Base-by-base conservation (phyloP, 1,140 invertebrate genomes). In the Drosophila bipectinata region DNA sequence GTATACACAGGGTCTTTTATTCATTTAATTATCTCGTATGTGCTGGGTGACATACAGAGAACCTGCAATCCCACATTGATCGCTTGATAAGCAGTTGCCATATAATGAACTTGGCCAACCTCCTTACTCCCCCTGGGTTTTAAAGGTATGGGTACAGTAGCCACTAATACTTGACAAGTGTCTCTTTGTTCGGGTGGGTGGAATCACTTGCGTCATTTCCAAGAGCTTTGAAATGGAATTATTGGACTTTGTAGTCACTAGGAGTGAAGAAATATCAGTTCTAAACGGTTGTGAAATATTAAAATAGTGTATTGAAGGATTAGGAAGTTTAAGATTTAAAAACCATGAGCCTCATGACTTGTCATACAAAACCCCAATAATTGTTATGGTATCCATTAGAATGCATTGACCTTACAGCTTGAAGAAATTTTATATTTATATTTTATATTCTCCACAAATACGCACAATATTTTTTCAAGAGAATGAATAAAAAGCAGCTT, bases 51-150 rank as follows among this genome's bases (percentile, higher is more conserved):
- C 26, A 28, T 28, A 45, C 64, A 48, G 48, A 21, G 45, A 77
- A 74, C 69, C 69, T 69, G 79, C 52, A 54, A 48, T 48, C 52
- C 15, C 51, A 71, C 62, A 59, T 58, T 56, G 73, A 80, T 80
- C 67, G 72, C 14, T 64, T 54, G 81, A 84, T 84, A 84, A 85
- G 67, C 52, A 37, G 49, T 21, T 44, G 44, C 21, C 61, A 77
- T 55, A 49, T 73, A 84, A 52, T 62, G 48, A 56, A 84, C 60
- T 45, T 47, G 56, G 37, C 49, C 32, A 30, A 59, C 30, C 7
- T 52, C 41, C 61, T 30, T 10, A n/a, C 51, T 9, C 18, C 9
- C 4, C 30, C 12, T 6, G 15, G 39, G 45, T 44, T 18, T 28
- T 21, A 4, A 24, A 51, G 32, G 26, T 49, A 14, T 15, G 37